Base-by-base conservation (phyloP, 2,888 invertebrate genomes). In the Drosophila kuntzei region DNA sequence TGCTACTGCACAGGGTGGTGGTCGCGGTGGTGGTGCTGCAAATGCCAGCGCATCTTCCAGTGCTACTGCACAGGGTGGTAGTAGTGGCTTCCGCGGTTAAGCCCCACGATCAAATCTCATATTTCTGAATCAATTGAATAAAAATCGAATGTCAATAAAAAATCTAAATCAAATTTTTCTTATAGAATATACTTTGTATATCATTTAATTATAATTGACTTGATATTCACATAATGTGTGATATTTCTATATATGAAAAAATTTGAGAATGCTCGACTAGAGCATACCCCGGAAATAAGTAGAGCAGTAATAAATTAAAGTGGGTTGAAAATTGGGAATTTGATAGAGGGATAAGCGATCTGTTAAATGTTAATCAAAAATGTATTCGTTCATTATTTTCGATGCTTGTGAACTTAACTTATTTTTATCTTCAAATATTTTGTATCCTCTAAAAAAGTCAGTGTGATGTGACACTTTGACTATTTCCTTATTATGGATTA, bases 71-170 rank as follows among this genome's bases (percentile, higher is more conserved):
- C 4, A 6, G 9, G 2, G 11, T 3, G 7, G 12, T 6, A 14
- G 36, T 2, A 22, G 11, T 12, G 2, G 7, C 36, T 8, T 34
- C 60, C 36, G 50, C 22, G 63, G 77, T 7, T 80, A 77, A 64
- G 9, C 8, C 34, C 9, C 25, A 44, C 18, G 8, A 43, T 44
- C 0, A 16, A 22, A 54, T n/a, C 29, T 44, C 34, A 32, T 43
- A n/a, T 36, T 55, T 49, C 9, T 53, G 16, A 44, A 41, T 34
- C 65, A 59, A 39, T 37, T 39, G 3, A 72, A 36, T 11, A 47
- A 25, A 14, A 41, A 62, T 68, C 36, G 16, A 55, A 43, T 64
- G 34, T 47, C 37, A 84, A 73, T 79, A 76, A 73, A 65, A 66
- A 29, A 57, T 16, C 1, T 32, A 22, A 22, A 54, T 7, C 12